These are phyloP conservation scores for Penaeus chinensis DNA, from an alignment of 1,140 invertebrate species.

Conservation along the genomic window DNA sequence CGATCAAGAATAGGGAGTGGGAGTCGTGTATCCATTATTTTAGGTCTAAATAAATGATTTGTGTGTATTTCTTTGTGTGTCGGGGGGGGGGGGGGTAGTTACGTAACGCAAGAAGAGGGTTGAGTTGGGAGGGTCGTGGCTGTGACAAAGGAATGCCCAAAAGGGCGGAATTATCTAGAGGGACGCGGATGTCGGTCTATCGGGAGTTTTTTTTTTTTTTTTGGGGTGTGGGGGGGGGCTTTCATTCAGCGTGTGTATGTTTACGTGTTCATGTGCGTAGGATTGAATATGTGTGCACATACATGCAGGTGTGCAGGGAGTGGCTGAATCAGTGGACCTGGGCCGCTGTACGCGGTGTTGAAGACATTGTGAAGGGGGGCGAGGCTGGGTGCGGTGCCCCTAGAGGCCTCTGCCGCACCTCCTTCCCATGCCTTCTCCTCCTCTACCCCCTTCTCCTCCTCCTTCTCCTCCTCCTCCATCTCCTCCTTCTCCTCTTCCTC, in stretches of 20 bases:
- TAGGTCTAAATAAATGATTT: too few relatives aligned
- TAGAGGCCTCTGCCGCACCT: slow-evolving; percentile 39
- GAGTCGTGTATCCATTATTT: neutral
- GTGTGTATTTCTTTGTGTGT: too few relatives aligned
- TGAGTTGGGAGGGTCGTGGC: neutral
- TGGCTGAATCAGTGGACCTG: neutral
- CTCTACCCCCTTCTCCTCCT: too few relatives aligned
- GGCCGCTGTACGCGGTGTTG: neutral
- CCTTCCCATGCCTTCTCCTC: neutral
- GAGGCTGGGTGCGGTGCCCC: slow-evolving; percentile 23
- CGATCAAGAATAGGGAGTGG: neutral
- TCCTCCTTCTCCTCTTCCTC: too few relatives aligned
- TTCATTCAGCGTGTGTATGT: too few relatives aligned
- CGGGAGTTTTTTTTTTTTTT: neutral
- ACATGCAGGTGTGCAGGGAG: too few relatives aligned
- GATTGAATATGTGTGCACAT: neutral
- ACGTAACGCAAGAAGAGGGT: neutral
- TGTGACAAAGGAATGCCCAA: neutral
- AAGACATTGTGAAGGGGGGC: neutral
- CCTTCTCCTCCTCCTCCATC: too few relatives aligned
- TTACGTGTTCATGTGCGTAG: too few relatives aligned
- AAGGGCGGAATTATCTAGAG: neutral
- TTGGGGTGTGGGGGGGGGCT: too few relatives aligned
- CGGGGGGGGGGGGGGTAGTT: too few relatives aligned
- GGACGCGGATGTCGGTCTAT: neutral